Evolutionary conservation across 2,888 invertebrate genomes (phyloP).

Genomic region (Sussaba pulchella): DNA sequence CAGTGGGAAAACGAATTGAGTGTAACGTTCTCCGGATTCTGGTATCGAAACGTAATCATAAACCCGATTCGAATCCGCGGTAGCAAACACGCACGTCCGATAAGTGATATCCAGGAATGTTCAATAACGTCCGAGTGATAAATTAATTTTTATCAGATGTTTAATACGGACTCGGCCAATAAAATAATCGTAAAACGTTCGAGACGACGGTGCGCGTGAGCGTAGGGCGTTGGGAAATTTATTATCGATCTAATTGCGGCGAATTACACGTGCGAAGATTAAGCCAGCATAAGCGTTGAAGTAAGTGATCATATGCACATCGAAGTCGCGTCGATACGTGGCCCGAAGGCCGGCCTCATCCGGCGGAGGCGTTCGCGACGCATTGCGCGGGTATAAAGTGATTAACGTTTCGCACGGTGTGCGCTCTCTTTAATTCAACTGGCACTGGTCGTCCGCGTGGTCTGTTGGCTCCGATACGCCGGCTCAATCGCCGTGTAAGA

Average conservation of each 20-base stretch:
- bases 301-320: background rate
- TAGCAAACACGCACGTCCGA: background rate
- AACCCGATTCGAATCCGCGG: background rate
- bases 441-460: constrained; percentile 22
- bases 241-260: constrained; percentile 9
- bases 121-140: background rate
- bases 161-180: background rate
- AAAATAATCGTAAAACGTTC: background rate
- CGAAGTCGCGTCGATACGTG: constrained; percentile 31
- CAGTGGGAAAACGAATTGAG: background rate
- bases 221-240: constrained; percentile 33
- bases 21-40: constrained; percentile 4
- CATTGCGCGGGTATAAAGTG: constrained; percentile 49
- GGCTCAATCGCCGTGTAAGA: constrained; percentile 44
- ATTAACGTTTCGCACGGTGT: constrained; percentile 52
- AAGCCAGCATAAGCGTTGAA: constrained; percentile 29
- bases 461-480: constrained; percentile 22
- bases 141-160: constrained; percentile 26
- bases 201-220: background rate
- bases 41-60: background rate
- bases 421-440: constrained; percentile 13
- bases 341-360: constrained; percentile 55
- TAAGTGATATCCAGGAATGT: constrained; percentile 7
- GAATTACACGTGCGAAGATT: constrained; percentile 19
- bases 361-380: constrained; percentile 55